These are phyloP conservation scores for Drosophila ambigua DNA, from an alignment of 1,140 invertebrate species.

Conservation along the genomic window DNA sequence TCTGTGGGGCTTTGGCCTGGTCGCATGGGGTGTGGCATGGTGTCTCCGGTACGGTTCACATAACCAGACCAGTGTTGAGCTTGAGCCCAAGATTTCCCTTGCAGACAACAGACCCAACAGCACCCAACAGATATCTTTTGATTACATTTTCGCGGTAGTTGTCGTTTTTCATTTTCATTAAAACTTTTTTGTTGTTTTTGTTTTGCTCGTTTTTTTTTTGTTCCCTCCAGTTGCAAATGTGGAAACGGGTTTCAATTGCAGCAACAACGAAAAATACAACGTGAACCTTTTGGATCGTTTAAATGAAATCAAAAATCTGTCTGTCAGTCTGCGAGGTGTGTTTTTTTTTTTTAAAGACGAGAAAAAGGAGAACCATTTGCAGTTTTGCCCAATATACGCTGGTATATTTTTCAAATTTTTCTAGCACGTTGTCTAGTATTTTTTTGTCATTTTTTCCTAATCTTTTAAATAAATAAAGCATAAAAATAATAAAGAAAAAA, in stretches of 20 bases:
- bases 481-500: no score
- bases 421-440: neutral
- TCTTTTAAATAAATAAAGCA: constrained; percentile 2
- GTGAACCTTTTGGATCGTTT: constrained; percentile 29
- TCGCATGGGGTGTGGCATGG: no score
- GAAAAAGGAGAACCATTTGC: neutral
- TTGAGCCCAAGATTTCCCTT: no score
- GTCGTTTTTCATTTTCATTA: constrained; percentile 53
- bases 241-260: constrained; percentile 39
- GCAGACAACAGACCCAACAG: no score
- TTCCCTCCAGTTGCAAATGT: constrained; percentile 20
- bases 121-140: constrained; percentile 1
- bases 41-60: neutral
- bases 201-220: neutral
- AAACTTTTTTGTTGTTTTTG: constrained; percentile 3
- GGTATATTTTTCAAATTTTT: neutral
- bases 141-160: constrained; percentile 35
- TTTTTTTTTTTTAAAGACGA: neutral
- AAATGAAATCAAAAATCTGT: constrained; percentile 8
- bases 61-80: no score
- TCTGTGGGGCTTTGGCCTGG: no score
- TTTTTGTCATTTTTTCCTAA: neutral
- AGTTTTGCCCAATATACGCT: no score
- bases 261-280: constrained; percentile 11
- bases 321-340: neutral